phyloP scores from a whole-genome alignment of 2,113 vertebrate species.

The Bos indicus region DNA sequence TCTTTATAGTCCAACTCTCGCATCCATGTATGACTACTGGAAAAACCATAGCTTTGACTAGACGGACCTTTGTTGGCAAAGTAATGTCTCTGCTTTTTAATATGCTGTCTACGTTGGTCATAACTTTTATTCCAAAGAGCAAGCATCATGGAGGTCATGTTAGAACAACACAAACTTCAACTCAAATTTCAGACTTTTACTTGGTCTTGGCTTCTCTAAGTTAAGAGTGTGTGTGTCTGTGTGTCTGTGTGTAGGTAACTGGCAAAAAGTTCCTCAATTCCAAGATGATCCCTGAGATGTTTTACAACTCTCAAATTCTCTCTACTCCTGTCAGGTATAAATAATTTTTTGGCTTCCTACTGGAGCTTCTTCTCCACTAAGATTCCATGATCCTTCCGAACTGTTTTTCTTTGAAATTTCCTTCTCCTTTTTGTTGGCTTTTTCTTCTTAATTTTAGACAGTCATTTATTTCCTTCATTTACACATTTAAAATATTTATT shows the following conservation, averaged over 20 bases:
- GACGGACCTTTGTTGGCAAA: background rate
- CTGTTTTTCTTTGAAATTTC: background rate
- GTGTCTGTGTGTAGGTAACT: background rate
- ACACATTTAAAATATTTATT: background rate
- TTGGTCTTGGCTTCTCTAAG: background rate
- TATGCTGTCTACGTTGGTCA: background rate
- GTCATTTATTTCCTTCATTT: background rate
- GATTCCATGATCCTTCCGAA: background rate
- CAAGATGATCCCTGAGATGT: background rate
- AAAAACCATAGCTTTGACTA: background rate
- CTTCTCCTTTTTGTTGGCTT: background rate
- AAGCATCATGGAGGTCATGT: background rate
- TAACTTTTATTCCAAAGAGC: background rate
- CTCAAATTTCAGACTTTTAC: background rate
- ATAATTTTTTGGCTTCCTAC: background rate
- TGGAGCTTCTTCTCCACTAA: fast-evolving
- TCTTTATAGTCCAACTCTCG: background rate
- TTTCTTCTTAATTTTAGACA: background rate
- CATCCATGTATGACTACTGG: background rate
- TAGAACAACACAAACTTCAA: background rate
- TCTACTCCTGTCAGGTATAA: background rate
- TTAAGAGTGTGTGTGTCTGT: background rate
- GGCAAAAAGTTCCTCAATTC: background rate
- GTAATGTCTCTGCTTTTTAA: background rate
- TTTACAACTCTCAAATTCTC: background rate